Base-by-base conservation (phyloP, 35 echinoderm and acorn worm species). In the Stichopus chloronotus region DNA sequence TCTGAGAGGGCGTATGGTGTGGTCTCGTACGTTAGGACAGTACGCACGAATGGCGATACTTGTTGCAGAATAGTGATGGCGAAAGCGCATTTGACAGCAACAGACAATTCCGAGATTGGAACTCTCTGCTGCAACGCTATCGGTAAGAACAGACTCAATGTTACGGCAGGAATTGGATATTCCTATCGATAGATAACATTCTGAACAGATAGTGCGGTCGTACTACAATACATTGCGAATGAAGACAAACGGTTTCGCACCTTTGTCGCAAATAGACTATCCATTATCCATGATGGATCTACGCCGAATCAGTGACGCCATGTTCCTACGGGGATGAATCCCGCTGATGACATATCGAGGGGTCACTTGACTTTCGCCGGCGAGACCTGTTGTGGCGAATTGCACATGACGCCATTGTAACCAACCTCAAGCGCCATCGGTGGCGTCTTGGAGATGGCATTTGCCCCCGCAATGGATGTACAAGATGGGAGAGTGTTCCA, bases 191-290 rank as follows among this genome's bases (percentile, higher is more conserved):
- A 43, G 58, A 53, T 92, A 58, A 17, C 57, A 6, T 94, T 93
- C 58, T 93, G 92, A 87, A 94, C 78, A 2, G 95, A 91, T 57
- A 91, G 81, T 30, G 78, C 86, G 12, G 78, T 84, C 22, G 79
- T 96, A 59, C 92, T 96, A 13, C 80, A 86, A 24, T 96, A 94
- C 65, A 91, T 96, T 25, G 59, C 72, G 5, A 84, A 93, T 55
- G 30, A 72, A 21, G 87, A 92, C 11, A 96, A 87, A 19, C 8
- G 93, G 17, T 96, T 94, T 72, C 61, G 84, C 22, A 96, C 92
- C n/a, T 96, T 96, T 89, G 89, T 96, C 7, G 92, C 78, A 7
- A 96, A 94, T 63, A 24, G 77, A 68, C 71, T 96, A 13, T 10
- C 79, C 14, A 55, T 93, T 8, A 88, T 94, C 43, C 78, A 79